Evolutionary conservation across 2,797 vertebrate genomes (phyloP).

Genomic region (Eupleurogrammus muticus): DNA sequence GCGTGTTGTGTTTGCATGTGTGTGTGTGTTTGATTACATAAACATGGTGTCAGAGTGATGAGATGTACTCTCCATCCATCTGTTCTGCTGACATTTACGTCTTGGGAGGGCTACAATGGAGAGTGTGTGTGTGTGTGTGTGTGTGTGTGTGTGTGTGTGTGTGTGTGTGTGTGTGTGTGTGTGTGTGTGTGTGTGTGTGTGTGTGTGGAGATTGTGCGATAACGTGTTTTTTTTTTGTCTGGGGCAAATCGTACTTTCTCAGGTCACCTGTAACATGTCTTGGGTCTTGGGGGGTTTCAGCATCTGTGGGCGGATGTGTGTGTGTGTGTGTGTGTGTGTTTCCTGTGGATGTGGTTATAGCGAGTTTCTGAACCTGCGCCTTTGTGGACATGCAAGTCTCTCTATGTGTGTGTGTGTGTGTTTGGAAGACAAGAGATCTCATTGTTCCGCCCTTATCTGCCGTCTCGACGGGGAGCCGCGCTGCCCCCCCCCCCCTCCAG

Average conservation of each 20-base stretch:
- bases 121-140: conserved; percentile 14
- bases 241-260: conserved; percentile 17
- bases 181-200: neutral
- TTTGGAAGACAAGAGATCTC: conserved; percentile 41
- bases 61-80: conserved; percentile 79
- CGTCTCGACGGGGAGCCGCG: conserved; percentile 51
- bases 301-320: conserved; percentile 27
- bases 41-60: conserved; percentile 73
- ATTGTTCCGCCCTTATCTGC: conserved; percentile 75
- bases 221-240: conserved; percentile 27
- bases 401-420: neutral
- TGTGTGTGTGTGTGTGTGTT: conserved; percentile 38
- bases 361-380: conserved; percentile 8
- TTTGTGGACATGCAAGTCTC: conserved; percentile 15
- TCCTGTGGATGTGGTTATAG: conserved; percentile 67
- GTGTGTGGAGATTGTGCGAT: conserved; percentile 21
- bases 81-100: conserved; percentile 77
- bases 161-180: conserved; percentile 4
- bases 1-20: conserved; percentile 45
- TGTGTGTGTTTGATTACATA: conserved; percentile 63
- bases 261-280: conserved; percentile 26
- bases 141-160: conserved; percentile 5
- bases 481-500: conserved; percentile 68
- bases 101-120: conserved; percentile 61
- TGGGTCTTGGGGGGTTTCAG: conserved; percentile 30